These are phyloP conservation scores for Austrolebias charrua DNA, from an alignment of 2,797 vertebrate genomes.

Conservation along the genomic window DNA sequence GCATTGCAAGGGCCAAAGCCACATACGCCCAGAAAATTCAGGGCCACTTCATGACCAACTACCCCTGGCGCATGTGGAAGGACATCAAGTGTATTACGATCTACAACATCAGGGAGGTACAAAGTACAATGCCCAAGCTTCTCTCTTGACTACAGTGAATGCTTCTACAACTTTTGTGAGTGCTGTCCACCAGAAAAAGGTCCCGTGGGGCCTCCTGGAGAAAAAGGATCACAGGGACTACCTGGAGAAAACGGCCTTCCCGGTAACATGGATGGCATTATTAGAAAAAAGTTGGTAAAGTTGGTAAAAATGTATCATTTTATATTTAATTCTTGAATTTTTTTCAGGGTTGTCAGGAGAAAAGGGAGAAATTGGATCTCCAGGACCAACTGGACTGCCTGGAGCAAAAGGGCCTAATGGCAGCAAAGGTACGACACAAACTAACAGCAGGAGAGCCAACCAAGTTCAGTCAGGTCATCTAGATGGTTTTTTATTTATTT, in stretches of 20 bases:
- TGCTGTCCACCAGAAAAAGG: slow-evolving; percentile 86
- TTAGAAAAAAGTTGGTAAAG: background rate
- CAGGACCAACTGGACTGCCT: slow-evolving; percentile 74
- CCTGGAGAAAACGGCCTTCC: slow-evolving; percentile 61
- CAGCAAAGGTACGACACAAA: slow-evolving; percentile 70
- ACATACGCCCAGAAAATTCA: too few relatives aligned
- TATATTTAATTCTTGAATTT: background rate
- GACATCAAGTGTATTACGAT: too few relatives aligned
- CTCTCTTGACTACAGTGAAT: slow-evolving; percentile 85
- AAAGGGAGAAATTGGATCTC: slow-evolving; percentile 79
- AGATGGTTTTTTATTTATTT: too few relatives aligned
- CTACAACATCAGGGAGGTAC: too few relatives aligned
- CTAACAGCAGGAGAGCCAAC: slow-evolving; percentile 4
- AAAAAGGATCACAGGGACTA: slow-evolving; percentile 58
- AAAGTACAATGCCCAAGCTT: too few relatives aligned
- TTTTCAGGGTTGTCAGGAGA: slow-evolving; percentile 83
- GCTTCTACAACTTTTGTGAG: slow-evolving; percentile 92
- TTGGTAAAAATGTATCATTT: background rate
- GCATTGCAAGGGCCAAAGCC: too few relatives aligned
- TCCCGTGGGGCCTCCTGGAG: slow-evolving; percentile 77
- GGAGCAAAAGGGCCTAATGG: slow-evolving; percentile 75
- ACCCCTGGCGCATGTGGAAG: too few relatives aligned
- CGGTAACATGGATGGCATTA: slow-evolving; percentile 52
- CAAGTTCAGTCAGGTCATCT: too few relatives aligned
- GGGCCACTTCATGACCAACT: too few relatives aligned